These are phyloP conservation scores for Aulostomus chinensis DNA, from an alignment of 2,797 vertebrate species.

Conservation along the genomic window DNA sequence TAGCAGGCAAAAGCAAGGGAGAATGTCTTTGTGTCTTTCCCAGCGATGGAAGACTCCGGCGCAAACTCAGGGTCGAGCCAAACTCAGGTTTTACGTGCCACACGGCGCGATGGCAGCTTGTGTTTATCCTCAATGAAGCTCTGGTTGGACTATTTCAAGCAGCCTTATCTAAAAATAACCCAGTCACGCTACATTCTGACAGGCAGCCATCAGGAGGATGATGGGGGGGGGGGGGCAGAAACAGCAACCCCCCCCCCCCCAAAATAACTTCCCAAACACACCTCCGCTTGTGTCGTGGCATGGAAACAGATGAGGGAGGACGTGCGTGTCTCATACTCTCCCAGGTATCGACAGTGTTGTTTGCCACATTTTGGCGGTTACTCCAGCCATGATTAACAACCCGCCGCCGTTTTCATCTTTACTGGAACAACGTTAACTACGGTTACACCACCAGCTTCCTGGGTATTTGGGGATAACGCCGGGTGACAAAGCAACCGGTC, in stretches of 20 bases:
- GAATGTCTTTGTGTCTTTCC: slow-evolving; percentile 6
- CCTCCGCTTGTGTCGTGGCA: slow-evolving; percentile 21
- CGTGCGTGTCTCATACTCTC: slow-evolving; percentile 2
- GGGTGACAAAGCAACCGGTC: too few relatives aligned
- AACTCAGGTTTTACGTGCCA: slow-evolving; percentile 32
- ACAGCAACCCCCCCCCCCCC: slow-evolving; percentile 24
- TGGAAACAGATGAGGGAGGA: not conserved
- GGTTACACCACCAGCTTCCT: too few relatives aligned
- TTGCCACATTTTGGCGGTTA: too few relatives aligned
- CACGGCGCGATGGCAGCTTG: slow-evolving; percentile 56
- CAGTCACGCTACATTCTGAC: slow-evolving; percentile 84
- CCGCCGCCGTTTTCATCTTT: too few relatives aligned
- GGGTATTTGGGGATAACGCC: too few relatives aligned
- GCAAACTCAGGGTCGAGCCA: slow-evolving; percentile 14
- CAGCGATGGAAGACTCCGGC: not conserved
- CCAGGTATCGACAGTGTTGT: not conserved
- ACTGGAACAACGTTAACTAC: too few relatives aligned
- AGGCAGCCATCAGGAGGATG: slow-evolving; percentile 71
- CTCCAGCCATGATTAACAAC: too few relatives aligned
- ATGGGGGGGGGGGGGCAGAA: not conserved
- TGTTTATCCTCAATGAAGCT: slow-evolving; percentile 88
- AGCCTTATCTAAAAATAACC: slow-evolving; percentile 89
- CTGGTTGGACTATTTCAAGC: slow-evolving; percentile 81
- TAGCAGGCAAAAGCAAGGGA: not conserved
- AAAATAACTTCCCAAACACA: slow-evolving; percentile 4